Evolutionary conservation across 2,797 vertebrate genomes (phyloP), one percentile per base, ranked within the genome.

Genomic region (Crocidura indochinensis): DNA sequence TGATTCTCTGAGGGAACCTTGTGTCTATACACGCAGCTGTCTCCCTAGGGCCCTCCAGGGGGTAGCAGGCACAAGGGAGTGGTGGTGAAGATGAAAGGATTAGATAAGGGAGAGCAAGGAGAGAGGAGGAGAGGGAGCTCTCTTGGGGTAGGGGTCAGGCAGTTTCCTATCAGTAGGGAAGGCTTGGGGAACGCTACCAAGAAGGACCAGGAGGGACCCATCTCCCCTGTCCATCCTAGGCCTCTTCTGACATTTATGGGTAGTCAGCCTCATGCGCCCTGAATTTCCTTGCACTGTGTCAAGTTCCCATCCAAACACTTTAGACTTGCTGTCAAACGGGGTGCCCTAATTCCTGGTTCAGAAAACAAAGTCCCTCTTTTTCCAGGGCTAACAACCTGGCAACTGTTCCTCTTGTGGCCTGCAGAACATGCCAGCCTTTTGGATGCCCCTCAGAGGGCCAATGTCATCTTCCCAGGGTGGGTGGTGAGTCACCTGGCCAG

Each of bases 341-440:
- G 76, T 75, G 79, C 51, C 73, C 88, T 84, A 77, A 86, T 68
- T 91, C 91, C 85, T 49, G 8, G 82, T 73, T 92, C 74, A 64
- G 90, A 74, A 94, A 94, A 94, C 84, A 91, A 87, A 95, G 74
- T 44, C 44, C 44, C n/a, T 73, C 51, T 46, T 24, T n/a, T 91
- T 53, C 72, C 15, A 26, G 83, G 68, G 60, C 72, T 60, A 78
- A 86, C 20, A 20, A 88, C 67, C 60, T 4, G 73, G 82, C 53
- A 87, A 51, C 47, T 0, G 7, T 29, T 49, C 9, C 10, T 24
- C n/a, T 29, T 19, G 5, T 11, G 10, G 47, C 62, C 74, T 89
- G 76, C 68, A 56, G 82, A 74, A 53, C 26, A 62, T 9, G 46
- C 62, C 56, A 90, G 62, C 3, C 53, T 76, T 87, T 72, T 51